A percentile compares a stretch with the other conserved stretches of the same genome.
Conservation (phyloP, 2,113 vertebrate species). For the Leucosticte australis region DNA sequence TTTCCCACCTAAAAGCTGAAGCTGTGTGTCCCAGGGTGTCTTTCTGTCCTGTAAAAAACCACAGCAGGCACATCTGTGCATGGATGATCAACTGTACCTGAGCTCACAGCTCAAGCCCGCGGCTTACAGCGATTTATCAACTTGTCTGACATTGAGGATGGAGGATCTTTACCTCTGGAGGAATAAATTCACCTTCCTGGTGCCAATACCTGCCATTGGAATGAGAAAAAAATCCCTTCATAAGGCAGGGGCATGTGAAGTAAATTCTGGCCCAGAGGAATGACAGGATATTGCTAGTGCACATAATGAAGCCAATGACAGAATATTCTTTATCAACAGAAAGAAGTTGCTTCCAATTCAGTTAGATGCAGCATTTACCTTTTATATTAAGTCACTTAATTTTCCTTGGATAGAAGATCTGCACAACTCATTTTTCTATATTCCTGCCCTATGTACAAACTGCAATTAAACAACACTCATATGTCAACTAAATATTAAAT, state of each 20-base stretch:
- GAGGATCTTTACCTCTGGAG: background rate
- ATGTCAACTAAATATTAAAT: background rate
- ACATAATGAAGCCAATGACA: background rate
- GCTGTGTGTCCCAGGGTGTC: background rate
- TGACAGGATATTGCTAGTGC: background rate
- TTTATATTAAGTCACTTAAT: background rate
- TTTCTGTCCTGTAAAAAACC: background rate
- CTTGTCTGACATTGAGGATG: background rate
- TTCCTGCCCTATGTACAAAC: background rate
- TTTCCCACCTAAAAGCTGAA: background rate
- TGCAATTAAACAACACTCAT: background rate
- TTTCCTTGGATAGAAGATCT: background rate
- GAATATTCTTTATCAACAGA: background rate
- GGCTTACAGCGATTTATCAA: background rate
- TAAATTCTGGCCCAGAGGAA: background rate
- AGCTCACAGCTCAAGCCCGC: background rate
- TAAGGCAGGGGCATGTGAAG: background rate
- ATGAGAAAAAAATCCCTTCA: background rate
- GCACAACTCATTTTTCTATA: background rate
- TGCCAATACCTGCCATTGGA: background rate
- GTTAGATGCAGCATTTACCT: background rate
- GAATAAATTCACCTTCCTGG: background rate
- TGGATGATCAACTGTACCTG: background rate
- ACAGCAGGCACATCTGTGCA: rapidly evolving
- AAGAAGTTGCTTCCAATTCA: background rate